Conservation (phyloP, 2,797 vertebrate species). For the Brachyrhaphis roseni region DNA sequence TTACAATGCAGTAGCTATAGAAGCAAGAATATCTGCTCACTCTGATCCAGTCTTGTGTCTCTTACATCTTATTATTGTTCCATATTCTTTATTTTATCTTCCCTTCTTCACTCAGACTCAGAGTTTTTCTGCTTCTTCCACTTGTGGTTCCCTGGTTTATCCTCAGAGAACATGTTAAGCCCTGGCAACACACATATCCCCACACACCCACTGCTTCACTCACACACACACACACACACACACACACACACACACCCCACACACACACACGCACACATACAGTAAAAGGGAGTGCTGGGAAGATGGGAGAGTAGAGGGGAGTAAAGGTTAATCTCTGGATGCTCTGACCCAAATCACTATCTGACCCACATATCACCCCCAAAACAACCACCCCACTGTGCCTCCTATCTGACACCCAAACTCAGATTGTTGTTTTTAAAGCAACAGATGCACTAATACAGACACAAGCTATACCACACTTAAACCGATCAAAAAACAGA, state of each 20-base stretch:
- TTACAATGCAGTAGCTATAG: conserved; percentile 74
- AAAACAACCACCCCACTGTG: conserved; percentile 37
- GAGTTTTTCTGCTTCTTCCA: conserved; percentile 2
- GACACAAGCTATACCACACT: background rate
- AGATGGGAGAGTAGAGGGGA: conserved; percentile 42
- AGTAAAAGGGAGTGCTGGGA: conserved; percentile 14
- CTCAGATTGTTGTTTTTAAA: conserved; percentile 6
- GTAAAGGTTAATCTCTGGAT: conserved; percentile 70
- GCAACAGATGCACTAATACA: conserved; percentile 11
- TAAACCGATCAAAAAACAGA: background rate
- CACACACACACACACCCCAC: conserved; percentile 27
- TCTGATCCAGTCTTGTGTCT: conserved; percentile 45
- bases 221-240: conserved; percentile 14
- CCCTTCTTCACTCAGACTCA: conserved; percentile 7
- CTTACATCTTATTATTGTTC: conserved; percentile 16
- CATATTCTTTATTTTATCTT: background rate
- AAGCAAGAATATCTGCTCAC: conserved; percentile 52
- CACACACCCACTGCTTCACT: conserved; percentile 36
- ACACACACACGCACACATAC: conserved; percentile 13
- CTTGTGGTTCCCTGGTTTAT: conserved; percentile 6
- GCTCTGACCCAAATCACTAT: conserved; percentile 78
- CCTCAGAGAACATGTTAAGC: conserved; percentile 41
- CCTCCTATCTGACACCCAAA: conserved; percentile 12
- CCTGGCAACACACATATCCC: conserved; percentile 14
- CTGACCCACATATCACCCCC: conserved; percentile 70